phyloP scores from a whole-genome alignment of 2,797 vertebrate species.

The Adelosebastes latens region DNA sequence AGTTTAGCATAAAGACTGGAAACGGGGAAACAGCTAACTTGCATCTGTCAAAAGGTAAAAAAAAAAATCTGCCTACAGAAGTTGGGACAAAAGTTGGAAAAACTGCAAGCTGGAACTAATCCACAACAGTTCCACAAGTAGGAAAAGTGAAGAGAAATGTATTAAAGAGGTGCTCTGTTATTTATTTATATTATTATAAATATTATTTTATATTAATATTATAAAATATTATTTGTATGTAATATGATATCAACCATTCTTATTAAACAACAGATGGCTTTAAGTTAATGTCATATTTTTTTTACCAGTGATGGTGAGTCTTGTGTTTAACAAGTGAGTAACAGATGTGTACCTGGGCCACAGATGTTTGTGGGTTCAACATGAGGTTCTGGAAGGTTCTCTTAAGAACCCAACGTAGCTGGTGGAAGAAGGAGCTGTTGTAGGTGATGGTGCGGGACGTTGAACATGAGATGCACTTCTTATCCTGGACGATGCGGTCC shows the following conservation, averaged over 20 bases:
- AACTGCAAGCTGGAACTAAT: neutral
- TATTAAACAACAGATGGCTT: neutral
- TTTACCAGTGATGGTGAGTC: neutral
- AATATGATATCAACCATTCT: neutral
- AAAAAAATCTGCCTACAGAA: neutral
- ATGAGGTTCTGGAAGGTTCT: slow-evolving; percentile 91
- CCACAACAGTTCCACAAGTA: neutral
- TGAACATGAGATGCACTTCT: slow-evolving; percentile 51
- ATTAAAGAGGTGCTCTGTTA: neutral
- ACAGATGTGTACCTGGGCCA: slow-evolving; percentile 87
- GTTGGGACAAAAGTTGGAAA: neutral
- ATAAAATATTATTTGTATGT: neutral
- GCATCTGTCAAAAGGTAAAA: too few relatives aligned
- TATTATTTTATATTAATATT: too few relatives aligned
- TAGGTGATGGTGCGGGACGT: slow-evolving; percentile 82
- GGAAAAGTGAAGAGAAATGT: neutral
- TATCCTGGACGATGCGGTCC: slow-evolving; percentile 74
- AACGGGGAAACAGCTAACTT: too few relatives aligned
- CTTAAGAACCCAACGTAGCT: slow-evolving; percentile 89
- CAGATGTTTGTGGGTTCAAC: slow-evolving; percentile 90
- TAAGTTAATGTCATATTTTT: neutral
- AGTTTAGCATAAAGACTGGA: too few relatives aligned
- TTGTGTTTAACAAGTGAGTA: neutral
- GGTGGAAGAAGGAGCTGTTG: slow-evolving; percentile 89
- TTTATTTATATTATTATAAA: too few relatives aligned